Evolutionary conservation across 2,888 invertebrate genomes (phyloP).

Genomic region (Protophormia terraenovae): DNA sequence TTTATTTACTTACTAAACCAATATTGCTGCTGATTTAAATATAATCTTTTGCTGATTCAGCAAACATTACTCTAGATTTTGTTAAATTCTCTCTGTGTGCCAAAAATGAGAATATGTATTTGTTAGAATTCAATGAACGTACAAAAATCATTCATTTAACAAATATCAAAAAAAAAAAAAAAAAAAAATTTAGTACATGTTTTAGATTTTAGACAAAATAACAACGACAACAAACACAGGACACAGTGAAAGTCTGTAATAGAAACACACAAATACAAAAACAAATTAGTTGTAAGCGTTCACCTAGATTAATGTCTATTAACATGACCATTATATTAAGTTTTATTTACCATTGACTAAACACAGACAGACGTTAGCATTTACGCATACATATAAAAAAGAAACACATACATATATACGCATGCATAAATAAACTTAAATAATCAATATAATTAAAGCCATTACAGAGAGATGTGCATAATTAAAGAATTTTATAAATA

Average conservation of each 20-base stretch:
- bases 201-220: background rate
- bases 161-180: background rate
- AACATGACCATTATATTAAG: conserved; percentile 40
- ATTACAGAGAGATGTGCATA: background rate
- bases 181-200: conserved; percentile 7
- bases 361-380: background rate
- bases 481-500: background rate
- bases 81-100: background rate
- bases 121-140: conserved; percentile 47
- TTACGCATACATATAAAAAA: too few species aligned
- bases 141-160: conserved; percentile 33
- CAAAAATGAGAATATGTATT: background rate
- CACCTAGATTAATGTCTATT: conserved; percentile 47
- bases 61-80: conserved; percentile 5
- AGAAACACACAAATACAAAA: background rate
- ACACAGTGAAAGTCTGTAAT: background rate
- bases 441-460: conserved; percentile 47
- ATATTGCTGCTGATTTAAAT: background rate
- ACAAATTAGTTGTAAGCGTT: conserved; percentile 43
- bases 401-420: background rate
- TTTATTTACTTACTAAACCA: background rate
- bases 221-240: background rate
- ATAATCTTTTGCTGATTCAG: conserved; percentile 20
- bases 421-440: background rate
- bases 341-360: conserved; percentile 14